A percentile compares a stretch with the other conserved stretches of the same genome.
Conservation (phyloP, 2,888 invertebrate species). For the Thymelicus lineola region DNA sequence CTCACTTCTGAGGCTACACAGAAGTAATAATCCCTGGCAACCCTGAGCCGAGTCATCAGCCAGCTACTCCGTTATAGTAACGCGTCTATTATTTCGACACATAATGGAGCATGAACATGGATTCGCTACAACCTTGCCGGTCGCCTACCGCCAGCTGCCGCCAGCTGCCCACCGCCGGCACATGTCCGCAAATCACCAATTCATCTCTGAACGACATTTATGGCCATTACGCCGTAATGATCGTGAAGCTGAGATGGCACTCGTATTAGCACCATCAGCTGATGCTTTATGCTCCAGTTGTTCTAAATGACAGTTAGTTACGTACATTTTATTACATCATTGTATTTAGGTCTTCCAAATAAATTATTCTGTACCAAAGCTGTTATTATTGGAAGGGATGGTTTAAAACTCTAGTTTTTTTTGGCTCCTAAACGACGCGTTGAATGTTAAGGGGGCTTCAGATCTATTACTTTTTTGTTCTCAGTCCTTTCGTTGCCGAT, state of each 20-base stretch:
- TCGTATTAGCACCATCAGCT: background rate
- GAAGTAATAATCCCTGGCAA: no score
- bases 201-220: conserved; percentile 24
- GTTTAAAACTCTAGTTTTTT: no score
- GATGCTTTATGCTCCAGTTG: conserved; percentile 6
- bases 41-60: background rate
- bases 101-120: conserved; percentile 8
- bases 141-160: conserved; percentile 1
- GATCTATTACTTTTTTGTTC: no score
- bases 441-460: no score
- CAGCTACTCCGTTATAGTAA: background rate
- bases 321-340: background rate
- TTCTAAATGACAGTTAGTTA: background rate
- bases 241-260: conserved; percentile 8
- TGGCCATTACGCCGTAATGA: conserved; percentile 29
- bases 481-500: no score
- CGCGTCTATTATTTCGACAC: background rate
- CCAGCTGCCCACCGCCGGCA: background rate
- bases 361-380: no score
- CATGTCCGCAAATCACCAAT: conserved; percentile 30
- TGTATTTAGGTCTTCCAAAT: background rate
- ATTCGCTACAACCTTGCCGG: conserved; percentile 21
- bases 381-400: no score
- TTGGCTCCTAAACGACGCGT: no score
- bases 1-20: no score